phyloP scores from a whole-genome alignment of 2,797 vertebrate genomes.

The Falco naumanni region DNA sequence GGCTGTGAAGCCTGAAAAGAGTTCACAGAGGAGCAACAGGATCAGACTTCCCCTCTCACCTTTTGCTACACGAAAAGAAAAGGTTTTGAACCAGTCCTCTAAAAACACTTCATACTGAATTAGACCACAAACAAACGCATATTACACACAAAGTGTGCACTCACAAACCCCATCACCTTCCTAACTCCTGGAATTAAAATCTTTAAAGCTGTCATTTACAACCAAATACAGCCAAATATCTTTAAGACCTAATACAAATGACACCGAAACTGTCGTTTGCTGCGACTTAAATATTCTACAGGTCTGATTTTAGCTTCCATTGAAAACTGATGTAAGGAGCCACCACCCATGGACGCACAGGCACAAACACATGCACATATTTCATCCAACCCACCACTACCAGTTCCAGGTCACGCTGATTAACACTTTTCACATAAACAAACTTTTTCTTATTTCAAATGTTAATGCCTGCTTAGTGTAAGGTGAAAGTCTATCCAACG shows the following conservation, averaged over 20 bases:
- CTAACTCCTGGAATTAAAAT: not conserved
- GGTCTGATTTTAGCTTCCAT: not conserved
- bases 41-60: slow-evolving; percentile 21
- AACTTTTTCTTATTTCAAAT: slow-evolving; percentile 48
- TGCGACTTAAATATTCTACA: not conserved
- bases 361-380: not conserved
- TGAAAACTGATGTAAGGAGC: not conserved
- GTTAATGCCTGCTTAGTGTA: slow-evolving; percentile 50
- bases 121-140: not conserved
- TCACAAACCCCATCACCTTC: not conserved
- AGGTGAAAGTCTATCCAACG: slow-evolving; percentile 57
- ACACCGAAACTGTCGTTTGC: not conserved
- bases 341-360: not conserved
- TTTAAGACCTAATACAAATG: not conserved
- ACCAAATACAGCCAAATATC: not conserved
- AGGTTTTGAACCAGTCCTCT: not conserved
- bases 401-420: not conserved
- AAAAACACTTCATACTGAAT: not conserved
- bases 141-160: not conserved
- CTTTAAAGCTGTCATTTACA: not conserved
- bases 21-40: slow-evolving; percentile 21
- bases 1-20: slow-evolving; percentile 23
- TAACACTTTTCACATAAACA: slow-evolving; percentile 40
- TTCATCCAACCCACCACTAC: not conserved
- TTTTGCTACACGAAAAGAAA: not conserved